Percentiles rank a stretch among this genome's conserved stretches.
These are phyloP conservation scores for Clamator glandarius DNA, from an alignment of 2,797 vertebrate genomes.

Conservation along the genomic window DNA sequence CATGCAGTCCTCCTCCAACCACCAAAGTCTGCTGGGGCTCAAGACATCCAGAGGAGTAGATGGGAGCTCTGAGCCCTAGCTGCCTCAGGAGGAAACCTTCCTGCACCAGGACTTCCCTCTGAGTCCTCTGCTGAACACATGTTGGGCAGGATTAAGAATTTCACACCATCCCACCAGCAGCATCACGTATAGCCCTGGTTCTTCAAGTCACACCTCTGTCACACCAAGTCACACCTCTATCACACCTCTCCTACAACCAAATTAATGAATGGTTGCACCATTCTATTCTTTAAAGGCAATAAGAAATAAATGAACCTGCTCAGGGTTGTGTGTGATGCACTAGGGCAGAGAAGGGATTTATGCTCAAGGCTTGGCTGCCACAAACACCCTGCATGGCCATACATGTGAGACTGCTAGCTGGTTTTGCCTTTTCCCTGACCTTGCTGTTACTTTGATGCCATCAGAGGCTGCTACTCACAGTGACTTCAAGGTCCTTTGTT, in stretches of 20 bases:
- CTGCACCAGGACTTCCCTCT: not conserved
- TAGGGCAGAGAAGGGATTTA: not conserved
- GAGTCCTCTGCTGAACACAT: not conserved
- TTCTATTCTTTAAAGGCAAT: not conserved
- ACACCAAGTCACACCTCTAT: not conserved
- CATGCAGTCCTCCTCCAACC: not conserved
- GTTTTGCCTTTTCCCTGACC: slow-evolving; percentile 41
- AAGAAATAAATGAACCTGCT: not conserved
- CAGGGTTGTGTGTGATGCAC: rapidly evolving
- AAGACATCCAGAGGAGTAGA: not conserved
- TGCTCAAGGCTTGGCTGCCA: not conserved
- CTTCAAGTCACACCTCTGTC: not conserved
- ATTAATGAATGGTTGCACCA: not conserved
- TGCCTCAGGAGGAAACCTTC: not conserved
- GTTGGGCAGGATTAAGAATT: not conserved
- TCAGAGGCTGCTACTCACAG: not conserved
- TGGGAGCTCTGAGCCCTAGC: not conserved
- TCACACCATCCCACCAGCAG: not conserved
- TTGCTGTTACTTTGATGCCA: slow-evolving; percentile 25
- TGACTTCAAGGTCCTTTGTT: slow-evolving; percentile 47
- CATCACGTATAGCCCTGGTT: rapidly evolving
- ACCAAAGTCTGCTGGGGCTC: not conserved
- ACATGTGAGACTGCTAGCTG: not conserved
- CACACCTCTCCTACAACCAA: not conserved
- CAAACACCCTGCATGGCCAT: not conserved